These are phyloP conservation scores for Callipepla californica DNA, from an alignment of 2,113 vertebrate species.

Conservation along the genomic window DNA sequence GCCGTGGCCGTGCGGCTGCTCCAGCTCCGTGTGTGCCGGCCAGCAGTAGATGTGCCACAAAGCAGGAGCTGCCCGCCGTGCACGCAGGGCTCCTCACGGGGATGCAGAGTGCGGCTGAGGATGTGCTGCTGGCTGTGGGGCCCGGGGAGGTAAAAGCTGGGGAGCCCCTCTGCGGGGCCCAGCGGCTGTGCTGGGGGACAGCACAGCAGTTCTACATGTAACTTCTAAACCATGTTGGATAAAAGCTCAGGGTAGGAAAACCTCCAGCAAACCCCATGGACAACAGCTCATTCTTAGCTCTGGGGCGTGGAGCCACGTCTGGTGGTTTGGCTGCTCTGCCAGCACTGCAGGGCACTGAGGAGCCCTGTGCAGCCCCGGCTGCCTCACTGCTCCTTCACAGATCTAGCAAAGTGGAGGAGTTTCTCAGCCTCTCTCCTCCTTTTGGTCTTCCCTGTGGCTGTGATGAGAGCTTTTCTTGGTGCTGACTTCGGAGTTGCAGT, in stretches of 20 bases:
- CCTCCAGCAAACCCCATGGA: neutral
- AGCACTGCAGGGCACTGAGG: neutral
- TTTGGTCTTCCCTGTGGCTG: neutral
- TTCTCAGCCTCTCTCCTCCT: neutral
- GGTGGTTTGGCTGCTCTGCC: neutral
- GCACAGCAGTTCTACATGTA: neutral
- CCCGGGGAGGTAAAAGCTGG: too few relatives aligned
- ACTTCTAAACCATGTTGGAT: neutral
- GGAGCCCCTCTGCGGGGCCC: too few relatives aligned
- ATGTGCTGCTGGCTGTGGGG: too few relatives aligned
- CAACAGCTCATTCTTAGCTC: neutral
- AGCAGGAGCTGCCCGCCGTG: too few relatives aligned
- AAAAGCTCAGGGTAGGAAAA: neutral
- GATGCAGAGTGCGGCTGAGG: too few relatives aligned
- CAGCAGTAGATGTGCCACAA: too few relatives aligned
- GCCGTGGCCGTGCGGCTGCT: neutral
- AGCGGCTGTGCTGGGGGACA: too few relatives aligned
- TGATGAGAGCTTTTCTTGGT: neutral
- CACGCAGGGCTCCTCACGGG: too few relatives aligned
- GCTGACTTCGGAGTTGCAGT: neutral
- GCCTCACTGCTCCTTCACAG: neutral
- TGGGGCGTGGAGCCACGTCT: neutral
- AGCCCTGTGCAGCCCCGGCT: neutral
- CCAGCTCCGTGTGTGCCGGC: too few relatives aligned
- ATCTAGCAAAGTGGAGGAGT: neutral